phyloP scores from a whole-genome alignment of 2,113 vertebrate species.

The Suncus etruscus region DNA sequence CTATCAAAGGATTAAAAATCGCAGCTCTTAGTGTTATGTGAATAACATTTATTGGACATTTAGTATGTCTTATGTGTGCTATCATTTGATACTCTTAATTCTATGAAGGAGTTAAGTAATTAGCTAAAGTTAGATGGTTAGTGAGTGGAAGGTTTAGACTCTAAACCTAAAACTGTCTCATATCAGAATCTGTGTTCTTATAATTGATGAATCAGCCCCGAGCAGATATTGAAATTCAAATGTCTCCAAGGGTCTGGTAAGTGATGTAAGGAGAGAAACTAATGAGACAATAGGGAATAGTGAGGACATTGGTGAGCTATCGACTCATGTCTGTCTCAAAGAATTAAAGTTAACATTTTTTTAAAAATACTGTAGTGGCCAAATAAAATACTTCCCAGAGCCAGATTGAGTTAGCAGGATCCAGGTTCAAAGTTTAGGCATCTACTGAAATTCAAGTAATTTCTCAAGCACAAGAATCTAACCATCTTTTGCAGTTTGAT shows the following conservation, averaged over 20 bases:
- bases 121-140: constrained; percentile 24
- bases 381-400: constrained; percentile 68
- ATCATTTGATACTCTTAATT: neutral
- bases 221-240: constrained; percentile 24
- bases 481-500: constrained; percentile 44
- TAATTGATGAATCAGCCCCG: constrained; percentile 36
- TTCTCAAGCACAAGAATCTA: constrained; percentile 60
- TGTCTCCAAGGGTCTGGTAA: constrained; percentile 20
- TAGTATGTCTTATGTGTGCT: neutral
- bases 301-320: constrained; percentile 24
- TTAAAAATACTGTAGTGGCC: constrained; percentile 37
- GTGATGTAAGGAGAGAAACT: neutral
- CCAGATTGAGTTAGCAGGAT: constrained; percentile 59
- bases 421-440: constrained; percentile 59
- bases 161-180: constrained; percentile 18
- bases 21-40: neutral
- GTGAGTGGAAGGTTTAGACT: neutral
- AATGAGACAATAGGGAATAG: neutral
- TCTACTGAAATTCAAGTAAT: constrained; percentile 71
- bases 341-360: constrained; percentile 63
- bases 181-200: constrained; percentile 40
- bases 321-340: constrained; percentile 42
- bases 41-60: constrained; percentile 10
- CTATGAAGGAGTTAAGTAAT: constrained; percentile 6
- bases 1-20: neutral